These are phyloP conservation scores for Torymus aiolomorphi DNA, from an alignment of 2,888 invertebrate genomes.

Conservation along the genomic window DNA sequence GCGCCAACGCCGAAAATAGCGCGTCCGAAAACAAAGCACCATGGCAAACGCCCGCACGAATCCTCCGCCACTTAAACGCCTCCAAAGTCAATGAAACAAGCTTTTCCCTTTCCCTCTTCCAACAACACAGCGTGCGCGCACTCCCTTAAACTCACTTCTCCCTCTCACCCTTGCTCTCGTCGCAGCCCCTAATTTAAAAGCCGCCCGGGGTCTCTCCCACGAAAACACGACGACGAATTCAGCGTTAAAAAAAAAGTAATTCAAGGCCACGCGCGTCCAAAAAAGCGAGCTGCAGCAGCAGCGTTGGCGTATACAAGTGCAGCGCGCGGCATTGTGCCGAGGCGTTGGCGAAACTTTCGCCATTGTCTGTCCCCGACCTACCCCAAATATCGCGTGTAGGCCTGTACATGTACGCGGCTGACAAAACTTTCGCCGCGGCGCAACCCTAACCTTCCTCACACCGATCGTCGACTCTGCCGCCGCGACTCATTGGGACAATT, in stretches of 20 bases:
- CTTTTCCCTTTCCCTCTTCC: too few relatives aligned
- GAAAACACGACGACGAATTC: neutral
- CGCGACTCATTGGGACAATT: slow-evolving; percentile 26
- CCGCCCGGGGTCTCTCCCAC: neutral
- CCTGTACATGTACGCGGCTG: slow-evolving; percentile 31
- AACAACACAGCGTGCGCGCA: too few relatives aligned
- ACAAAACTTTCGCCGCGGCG: slow-evolving; percentile 67
- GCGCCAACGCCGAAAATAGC: too few relatives aligned
- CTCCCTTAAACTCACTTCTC: too few relatives aligned
- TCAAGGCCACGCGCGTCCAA: slow-evolving; percentile 40
- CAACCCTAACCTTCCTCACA: slow-evolving; percentile 73
- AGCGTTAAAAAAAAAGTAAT: slow-evolving; percentile 41
- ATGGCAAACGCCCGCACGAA: too few relatives aligned
- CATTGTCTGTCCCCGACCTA: slow-evolving; percentile 47
- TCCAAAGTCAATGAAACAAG: too few relatives aligned
- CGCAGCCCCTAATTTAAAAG: too few relatives aligned
- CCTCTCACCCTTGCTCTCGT: too few relatives aligned
- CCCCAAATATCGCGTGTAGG: slow-evolving; percentile 45
- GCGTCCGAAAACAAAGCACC: too few relatives aligned
- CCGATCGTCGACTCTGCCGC: neutral
- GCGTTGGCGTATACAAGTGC: too few relatives aligned
- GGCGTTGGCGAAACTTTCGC: slow-evolving; percentile 58
- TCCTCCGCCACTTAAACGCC: too few relatives aligned
- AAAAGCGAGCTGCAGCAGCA: slow-evolving; percentile 9
- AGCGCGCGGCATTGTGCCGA: slow-evolving; percentile 33